Evolutionary conservation across 2,888 invertebrate genomes (phyloP), one percentile per base, ranked within the genome.

Genomic region (Mylabris sibirica): DNA sequence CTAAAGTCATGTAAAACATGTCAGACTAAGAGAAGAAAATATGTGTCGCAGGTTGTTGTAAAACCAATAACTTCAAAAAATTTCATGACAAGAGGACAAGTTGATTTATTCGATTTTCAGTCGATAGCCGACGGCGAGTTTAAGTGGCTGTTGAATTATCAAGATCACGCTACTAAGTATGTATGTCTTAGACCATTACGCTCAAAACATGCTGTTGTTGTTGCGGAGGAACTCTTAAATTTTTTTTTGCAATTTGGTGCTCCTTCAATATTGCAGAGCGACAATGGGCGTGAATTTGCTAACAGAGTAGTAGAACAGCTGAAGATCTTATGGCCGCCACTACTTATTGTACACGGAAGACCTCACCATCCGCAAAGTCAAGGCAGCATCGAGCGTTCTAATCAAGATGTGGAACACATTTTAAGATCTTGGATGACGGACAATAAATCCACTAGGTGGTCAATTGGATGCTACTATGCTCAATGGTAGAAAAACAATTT

Each of bases 321-420:
- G 38, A 61, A 5, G 14, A 17, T 20, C 11, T 2, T 17, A 34
- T 34, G 35, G 30, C 34, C 30, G n/a, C n/a, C n/a, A n/a, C n/a
- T n/a, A n/a, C n/a, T 17, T 35, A 49, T 63, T 26, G 26, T 63
- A 14, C n/a, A 63, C 22, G 49, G 44, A 6, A 3, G 63, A 2
- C 63, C 63, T 8, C 24, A 53, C n/a, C 63, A 63, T 63, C 63
- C 63, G 6, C 53, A 24, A 63, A 63, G 63, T 30, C 63, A 63
- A 12, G 63, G 63, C 9, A 53, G 24, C 17, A 22, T 49, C 11
- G 63, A 63, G 24, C 38, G 63, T 9, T 24, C 24, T 9, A 63
- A 63, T 26, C 63, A 49, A 24, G 63, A 63, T 26, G 53, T 63
- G 14, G 63, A 63, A 53, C 30, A 38, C 38, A 38, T 38, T 26